Conservation (phyloP, 2,888 invertebrate genomes). For the Noctua fimbriata region DNA sequence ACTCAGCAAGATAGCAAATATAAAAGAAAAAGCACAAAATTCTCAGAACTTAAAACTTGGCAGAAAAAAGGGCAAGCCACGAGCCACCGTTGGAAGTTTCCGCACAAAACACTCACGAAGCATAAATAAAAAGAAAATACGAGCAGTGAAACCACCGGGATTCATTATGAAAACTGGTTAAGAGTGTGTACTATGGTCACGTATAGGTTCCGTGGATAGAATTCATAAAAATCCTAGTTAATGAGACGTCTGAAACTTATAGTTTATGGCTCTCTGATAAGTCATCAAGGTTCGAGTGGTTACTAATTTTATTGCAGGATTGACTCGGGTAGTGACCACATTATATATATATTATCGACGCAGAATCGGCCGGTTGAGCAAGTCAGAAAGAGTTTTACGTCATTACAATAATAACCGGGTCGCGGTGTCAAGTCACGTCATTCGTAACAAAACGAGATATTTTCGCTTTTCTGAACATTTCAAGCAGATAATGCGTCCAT, state of each 20-base stretch:
- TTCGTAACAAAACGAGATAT: no score
- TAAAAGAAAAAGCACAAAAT: background rate
- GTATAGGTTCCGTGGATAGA: background rate
- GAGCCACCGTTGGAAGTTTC: background rate
- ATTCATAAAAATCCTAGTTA: background rate
- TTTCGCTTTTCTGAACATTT: no score
- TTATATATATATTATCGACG: no score
- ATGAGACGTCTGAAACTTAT: background rate
- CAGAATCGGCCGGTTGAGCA: background rate
- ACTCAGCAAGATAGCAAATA: background rate
- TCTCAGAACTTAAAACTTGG: background rate
- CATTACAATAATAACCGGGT: no score
- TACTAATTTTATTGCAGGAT: background rate
- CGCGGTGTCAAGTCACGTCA: no score
- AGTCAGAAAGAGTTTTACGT: background rate
- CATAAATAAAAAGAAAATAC: background rate
- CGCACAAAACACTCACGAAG: background rate
- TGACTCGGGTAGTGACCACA: no score
- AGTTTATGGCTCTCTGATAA: background rate
- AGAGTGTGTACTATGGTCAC: background rate
- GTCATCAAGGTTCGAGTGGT: background rate
- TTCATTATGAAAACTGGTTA: background rate
- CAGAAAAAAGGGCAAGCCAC: background rate
- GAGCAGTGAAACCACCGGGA: background rate
- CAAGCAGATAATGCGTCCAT: no score